Evolutionary conservation across 1,140 invertebrate species (phyloP), one percentile per base, ranked within the genome.

Genomic region (Sitobion miscanthi): DNA sequence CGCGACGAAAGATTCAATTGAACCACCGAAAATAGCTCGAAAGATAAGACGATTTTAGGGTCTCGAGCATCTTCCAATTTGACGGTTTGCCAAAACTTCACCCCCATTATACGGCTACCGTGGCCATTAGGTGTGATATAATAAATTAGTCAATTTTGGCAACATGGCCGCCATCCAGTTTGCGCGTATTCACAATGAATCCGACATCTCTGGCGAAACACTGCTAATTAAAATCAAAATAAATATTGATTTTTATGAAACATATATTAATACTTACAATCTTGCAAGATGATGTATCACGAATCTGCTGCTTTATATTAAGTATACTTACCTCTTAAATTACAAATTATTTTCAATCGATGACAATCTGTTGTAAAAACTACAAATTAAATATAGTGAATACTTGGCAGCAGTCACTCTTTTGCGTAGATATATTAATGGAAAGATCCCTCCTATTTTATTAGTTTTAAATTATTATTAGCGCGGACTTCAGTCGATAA

Each of bases 71-170:
- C 9, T 85, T 83, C n/a, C 49, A 93, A 93, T 93, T 86, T 93
- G 91, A 93, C 23, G 35, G 35, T 83, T 93, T 93, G 91, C 91
- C 91, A 93, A 86, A 57, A 86, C 35, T 42, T 57, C 82, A 54
- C 82, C 91, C 49, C 82, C 49, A 42, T n/a, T 38, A 77, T 17
- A 77, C 62, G n/a, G 62, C 30, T n/a, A 17, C 62, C 14, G n/a
- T 35, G 35, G 9, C 38, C 21, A 49, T 86, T 83, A 93, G 91
- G 91, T 85, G 91, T 85, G 91, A 52, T 85, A 45, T 93, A 52
- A 93, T 93, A 85, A 86, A 93, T 93, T 85, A 93, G 91, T 54
- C 77, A 45, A 86, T 86, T 93, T 93, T 93, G 91, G 91, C 91
- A 93, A 82, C 90, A 30, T 52, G 21, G 23, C 35, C 47, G 45